Conservation (phyloP, 2,888 invertebrate genomes). For the Alloplasta piceator region DNA sequence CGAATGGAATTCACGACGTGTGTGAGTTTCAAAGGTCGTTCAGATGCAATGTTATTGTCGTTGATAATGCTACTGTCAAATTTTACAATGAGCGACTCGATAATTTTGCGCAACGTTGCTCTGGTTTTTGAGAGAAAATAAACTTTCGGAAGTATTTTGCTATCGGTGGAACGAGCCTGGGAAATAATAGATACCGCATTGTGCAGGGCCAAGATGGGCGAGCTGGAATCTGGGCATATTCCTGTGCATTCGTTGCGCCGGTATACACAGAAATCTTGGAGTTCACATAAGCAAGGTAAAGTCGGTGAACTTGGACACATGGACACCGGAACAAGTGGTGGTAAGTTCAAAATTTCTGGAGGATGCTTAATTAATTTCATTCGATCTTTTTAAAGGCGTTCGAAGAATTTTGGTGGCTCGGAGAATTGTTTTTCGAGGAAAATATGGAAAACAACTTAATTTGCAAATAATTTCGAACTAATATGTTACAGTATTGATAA, state of each 20-base stretch:
- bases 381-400: too few species aligned
- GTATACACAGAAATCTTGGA: slow-evolving; percentile 98
- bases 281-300: slow-evolving; percentile 99
- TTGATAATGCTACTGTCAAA: background rate
- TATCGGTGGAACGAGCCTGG: too few species aligned
- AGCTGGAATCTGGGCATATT: slow-evolving; percentile 99
- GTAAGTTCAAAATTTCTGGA: slow-evolving; percentile 82
- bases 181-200: slow-evolving; percentile 3
- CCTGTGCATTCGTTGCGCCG: slow-evolving; percentile 99
- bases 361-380: too few species aligned
- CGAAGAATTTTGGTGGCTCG: too few species aligned
- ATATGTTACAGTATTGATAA: too few species aligned
- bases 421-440: too few species aligned
- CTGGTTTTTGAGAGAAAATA: too few species aligned
- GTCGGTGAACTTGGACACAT: slow-evolving; percentile 98
- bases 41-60: background rate
- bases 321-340: slow-evolving; percentile 99
- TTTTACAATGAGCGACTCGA: background rate
- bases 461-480: too few species aligned
- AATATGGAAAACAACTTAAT: too few species aligned
- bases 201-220: slow-evolving; percentile 98
- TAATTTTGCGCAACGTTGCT: too few species aligned
- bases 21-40: background rate
- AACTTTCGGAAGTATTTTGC: too few species aligned
- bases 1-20: background rate